Conservation (phyloP, 2,888 invertebrate species). For the Pilophorus perplexus region DNA sequence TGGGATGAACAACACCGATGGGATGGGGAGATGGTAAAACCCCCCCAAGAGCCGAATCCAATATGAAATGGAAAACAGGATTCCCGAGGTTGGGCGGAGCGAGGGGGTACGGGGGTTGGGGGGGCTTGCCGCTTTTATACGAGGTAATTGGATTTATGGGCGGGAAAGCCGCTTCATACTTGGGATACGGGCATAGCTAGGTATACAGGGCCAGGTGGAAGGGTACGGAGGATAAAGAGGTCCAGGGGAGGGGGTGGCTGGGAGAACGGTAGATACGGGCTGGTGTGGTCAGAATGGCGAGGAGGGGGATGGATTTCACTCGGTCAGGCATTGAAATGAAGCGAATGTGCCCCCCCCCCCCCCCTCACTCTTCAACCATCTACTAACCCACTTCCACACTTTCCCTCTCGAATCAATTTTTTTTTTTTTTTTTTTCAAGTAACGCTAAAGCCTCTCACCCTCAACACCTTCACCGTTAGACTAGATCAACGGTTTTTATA, state of each 20-base stretch:
- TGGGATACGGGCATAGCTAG: slow-evolving; percentile 1
- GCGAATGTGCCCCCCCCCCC: no score
- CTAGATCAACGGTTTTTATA: no score
- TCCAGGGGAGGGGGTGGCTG: no score
- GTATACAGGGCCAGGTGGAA: not conserved
- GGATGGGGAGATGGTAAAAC: slow-evolving; percentile 2
- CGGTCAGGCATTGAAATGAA: not conserved
- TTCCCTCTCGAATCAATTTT: no score
- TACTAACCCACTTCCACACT: no score
- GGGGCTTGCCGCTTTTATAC: slow-evolving; percentile 20
- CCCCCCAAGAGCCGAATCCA: slow-evolving; percentile 27
- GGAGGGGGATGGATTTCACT: not conserved
- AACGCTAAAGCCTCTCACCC: no score
- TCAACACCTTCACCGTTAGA: no score
- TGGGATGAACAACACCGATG: no score
- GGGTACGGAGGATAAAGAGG: not conserved
- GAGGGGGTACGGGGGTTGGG: not conserved
- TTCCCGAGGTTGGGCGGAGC: slow-evolving; percentile 32
- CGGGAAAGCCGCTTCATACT: slow-evolving; percentile 29
- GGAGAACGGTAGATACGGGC: no score
- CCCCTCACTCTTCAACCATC: no score
- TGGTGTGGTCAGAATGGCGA: no score
- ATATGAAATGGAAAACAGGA: slow-evolving; percentile 35
- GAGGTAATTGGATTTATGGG: slow-evolving; percentile 37
- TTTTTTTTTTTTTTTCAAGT: no score